Percentiles rank a stretch among this genome's conserved stretches.
Evolutionary conservation across 2,113 vertebrate genomes (phyloP).

Genomic region (Myrmecophaga tridactyla): DNA sequence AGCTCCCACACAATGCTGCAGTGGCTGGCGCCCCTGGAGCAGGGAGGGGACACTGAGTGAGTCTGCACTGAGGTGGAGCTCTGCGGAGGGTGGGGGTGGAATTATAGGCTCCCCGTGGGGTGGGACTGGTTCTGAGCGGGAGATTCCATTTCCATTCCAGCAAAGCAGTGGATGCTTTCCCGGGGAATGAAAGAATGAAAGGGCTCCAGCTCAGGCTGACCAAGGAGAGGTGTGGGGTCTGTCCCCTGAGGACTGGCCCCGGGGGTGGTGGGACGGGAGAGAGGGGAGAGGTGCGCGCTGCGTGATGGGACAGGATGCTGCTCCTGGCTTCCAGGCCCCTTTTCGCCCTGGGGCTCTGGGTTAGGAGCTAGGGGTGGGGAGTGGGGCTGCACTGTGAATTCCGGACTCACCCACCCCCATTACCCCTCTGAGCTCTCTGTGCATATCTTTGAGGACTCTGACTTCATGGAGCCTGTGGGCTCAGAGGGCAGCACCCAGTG

Average conservation of each 20-base stretch:
- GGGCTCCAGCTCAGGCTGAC: rapidly evolving
- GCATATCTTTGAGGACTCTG: not conserved
- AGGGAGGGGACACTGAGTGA: rapidly evolving
- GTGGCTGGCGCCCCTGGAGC: too few species aligned
- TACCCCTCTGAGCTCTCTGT: not conserved
- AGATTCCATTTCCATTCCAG: not conserved
- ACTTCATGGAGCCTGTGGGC: not conserved
- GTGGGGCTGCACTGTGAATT: not conserved
- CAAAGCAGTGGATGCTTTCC: not conserved
- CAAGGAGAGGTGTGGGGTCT: too few species aligned
- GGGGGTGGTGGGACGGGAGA: not conserved
- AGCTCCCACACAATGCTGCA: too few species aligned
- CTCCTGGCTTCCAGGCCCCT: rapidly evolving
- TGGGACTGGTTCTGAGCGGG: not conserved
- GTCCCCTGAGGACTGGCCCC: not conserved
- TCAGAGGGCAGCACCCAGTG: not conserved
- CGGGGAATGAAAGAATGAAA: too few species aligned
- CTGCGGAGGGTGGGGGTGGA: not conserved
- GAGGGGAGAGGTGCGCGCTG: too few species aligned
- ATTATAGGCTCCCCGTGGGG: not conserved
- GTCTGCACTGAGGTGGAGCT: not conserved
- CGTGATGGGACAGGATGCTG: not conserved
- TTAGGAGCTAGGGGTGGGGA: not conserved
- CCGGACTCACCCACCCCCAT: not conserved
- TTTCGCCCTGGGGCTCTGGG: not conserved